A percentile compares a stretch with the other conserved stretches of the same genome.
phyloP scores from a whole-genome alignment of 2,888 invertebrate species.

The Cyaniris semiargus region DNA sequence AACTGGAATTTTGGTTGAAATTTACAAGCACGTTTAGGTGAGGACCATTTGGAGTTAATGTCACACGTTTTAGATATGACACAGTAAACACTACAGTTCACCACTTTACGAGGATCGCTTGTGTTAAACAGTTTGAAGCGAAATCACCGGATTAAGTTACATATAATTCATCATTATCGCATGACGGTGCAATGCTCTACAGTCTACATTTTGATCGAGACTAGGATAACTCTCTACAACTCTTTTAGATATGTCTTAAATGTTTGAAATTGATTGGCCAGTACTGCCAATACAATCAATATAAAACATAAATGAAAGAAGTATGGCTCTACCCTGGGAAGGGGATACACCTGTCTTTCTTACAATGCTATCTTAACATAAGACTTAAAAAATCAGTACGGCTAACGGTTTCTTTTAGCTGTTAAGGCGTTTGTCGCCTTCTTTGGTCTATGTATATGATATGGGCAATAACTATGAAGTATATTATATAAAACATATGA shows the following conservation, averaged over 20 bases:
- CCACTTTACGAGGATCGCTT: not conserved
- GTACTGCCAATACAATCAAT: too few species aligned
- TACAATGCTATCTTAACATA: too few species aligned
- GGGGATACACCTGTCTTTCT: too few species aligned
- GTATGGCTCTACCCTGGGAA: too few species aligned
- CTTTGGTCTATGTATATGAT: not conserved
- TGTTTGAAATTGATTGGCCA: too few species aligned
- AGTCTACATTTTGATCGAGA: not conserved
- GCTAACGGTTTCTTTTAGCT: too few species aligned
- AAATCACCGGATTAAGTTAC: not conserved
- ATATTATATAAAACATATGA: conserved; percentile 17
- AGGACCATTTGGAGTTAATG: not conserved
- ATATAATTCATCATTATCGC: not conserved
- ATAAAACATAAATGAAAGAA: too few species aligned
- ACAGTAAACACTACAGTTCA: not conserved
- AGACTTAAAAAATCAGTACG: too few species aligned
- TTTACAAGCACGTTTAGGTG: conserved; percentile 25
- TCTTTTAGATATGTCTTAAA: too few species aligned
- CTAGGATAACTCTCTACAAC: too few species aligned
- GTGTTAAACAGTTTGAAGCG: conserved; percentile 3
- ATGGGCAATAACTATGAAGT: not conserved
- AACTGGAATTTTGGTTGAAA: not conserved
- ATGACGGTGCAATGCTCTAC: not conserved
- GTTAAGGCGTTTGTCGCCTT: too few species aligned
- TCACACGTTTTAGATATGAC: conserved; percentile 15